Conservation (phyloP, 1,140 invertebrate genomes). For the Dinothrombium tinctorium region DNA sequence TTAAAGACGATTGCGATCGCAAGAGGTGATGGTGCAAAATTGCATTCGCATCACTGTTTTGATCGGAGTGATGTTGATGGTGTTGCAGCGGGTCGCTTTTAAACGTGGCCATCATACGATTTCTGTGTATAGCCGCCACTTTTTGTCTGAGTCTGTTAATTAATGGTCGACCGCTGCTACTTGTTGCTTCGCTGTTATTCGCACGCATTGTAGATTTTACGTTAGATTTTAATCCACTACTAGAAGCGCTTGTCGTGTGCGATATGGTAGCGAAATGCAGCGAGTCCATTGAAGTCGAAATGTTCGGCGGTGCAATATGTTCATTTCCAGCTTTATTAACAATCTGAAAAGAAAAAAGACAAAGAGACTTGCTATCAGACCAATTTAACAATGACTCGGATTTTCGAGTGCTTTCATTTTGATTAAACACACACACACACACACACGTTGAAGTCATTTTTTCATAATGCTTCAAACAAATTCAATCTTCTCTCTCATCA, state of each 20-base stretch:
- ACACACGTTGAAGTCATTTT: not conserved
- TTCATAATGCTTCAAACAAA: no score
- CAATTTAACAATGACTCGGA: not conserved
- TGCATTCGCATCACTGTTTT: not conserved
- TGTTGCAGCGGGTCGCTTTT: not conserved
- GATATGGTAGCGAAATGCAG: not conserved
- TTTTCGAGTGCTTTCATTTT: not conserved
- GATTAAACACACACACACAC: not conserved
- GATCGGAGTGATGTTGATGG: not conserved
- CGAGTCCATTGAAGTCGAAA: not conserved
- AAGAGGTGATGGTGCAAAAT: not conserved
- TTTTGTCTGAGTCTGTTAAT: not conserved
- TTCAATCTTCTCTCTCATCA: no score
- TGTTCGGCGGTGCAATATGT: not conserved
- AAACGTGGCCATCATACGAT: not conserved
- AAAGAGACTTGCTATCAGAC: not conserved
- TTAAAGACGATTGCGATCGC: slow-evolving; percentile 9
- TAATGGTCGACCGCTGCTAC: not conserved
- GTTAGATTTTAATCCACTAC: not conserved
- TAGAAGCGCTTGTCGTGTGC: not conserved
- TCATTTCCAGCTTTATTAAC: no score
- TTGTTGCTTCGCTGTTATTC: not conserved
- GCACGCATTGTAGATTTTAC: not conserved
- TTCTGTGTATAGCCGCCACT: not conserved
- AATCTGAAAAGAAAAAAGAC: no score